Conservation (phyloP, 2,888 invertebrate genomes). For the Pyralis farinalis region DNA sequence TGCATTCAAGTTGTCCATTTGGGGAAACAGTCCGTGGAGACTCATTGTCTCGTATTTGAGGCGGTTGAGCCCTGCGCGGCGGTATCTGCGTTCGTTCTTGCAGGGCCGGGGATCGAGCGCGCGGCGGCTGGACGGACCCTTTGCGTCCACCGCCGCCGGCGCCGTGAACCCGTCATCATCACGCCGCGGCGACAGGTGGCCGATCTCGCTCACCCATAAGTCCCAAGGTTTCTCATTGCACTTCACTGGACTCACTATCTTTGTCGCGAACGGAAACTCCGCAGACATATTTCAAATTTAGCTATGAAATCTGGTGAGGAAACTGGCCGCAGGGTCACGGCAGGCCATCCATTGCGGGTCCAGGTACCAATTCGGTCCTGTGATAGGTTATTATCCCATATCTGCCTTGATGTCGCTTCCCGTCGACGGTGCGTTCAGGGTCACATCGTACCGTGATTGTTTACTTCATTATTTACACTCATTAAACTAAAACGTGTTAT, state of each 20-base stretch:
- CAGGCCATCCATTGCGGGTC: slow-evolving; percentile 63
- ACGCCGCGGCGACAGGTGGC: slow-evolving; percentile 65
- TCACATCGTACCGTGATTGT: slow-evolving; percentile 62
- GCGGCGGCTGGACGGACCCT: slow-evolving; percentile 48
- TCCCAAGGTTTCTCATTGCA: slow-evolving; percentile 78
- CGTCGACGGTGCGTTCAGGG: slow-evolving; percentile 44
- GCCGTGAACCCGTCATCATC: slow-evolving; percentile 58
- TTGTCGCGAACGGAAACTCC: slow-evolving; percentile 60
- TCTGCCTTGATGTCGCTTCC: slow-evolving; percentile 48
- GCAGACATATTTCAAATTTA: slow-evolving; percentile 67
- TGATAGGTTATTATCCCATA: slow-evolving; percentile 80
- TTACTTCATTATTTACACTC: slow-evolving; percentile 63
- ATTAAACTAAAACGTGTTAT: slow-evolving; percentile 61
- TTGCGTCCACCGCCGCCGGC: slow-evolving; percentile 52
- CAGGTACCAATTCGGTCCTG: slow-evolving; percentile 49
- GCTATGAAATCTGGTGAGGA: slow-evolving; percentile 41
- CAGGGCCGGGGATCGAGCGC: slow-evolving; percentile 49
- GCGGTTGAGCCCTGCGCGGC: slow-evolving; percentile 75
- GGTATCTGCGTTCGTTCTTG: slow-evolving; percentile 48
- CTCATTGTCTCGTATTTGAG: slow-evolving; percentile 83
- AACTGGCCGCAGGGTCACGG: slow-evolving; percentile 54
- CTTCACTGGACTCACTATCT: slow-evolving; percentile 70
- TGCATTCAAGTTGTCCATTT: slow-evolving; percentile 87
- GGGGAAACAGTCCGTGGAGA: slow-evolving; percentile 89
- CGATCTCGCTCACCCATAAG: slow-evolving; percentile 73